Percentiles rank a stretch among this genome's conserved stretches.
Conservation (phyloP, 2,888 invertebrate genomes). For the Brachyptera risi region DNA sequence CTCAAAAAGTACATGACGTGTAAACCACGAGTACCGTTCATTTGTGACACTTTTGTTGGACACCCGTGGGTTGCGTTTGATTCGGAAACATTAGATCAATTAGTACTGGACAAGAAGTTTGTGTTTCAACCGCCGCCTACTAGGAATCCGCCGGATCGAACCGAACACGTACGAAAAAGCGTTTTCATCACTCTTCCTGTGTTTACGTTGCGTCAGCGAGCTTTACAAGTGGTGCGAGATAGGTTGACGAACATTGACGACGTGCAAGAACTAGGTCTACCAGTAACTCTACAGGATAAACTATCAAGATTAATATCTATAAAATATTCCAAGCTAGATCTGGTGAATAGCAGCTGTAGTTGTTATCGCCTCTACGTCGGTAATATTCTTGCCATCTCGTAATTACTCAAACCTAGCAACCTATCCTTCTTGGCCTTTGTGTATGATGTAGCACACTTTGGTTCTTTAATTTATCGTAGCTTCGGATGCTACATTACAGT, state of each 20-base stretch:
- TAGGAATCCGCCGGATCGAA: too few species aligned
- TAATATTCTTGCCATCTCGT: too few species aligned
- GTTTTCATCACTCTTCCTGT: not conserved
- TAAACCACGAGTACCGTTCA: not conserved
- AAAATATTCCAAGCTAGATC: too few species aligned
- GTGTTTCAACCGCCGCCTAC: not conserved
- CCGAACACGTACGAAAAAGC: not conserved
- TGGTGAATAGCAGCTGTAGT: too few species aligned
- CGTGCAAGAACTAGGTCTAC: not conserved
- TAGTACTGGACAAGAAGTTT: not conserved
- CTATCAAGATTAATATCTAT: too few species aligned
- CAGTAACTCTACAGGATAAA: not conserved
- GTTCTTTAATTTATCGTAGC: too few species aligned
- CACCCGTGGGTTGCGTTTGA: constrained; percentile 11
- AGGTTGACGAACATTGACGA: not conserved
- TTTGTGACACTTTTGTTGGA: not conserved
- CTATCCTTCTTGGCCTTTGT: too few species aligned
- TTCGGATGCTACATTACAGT: too few species aligned
- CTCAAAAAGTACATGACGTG: not conserved
- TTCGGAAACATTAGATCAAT: not conserved
- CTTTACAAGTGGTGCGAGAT: not conserved
- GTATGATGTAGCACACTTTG: too few species aligned
- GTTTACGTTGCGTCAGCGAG: not conserved
- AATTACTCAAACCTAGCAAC: too few species aligned
- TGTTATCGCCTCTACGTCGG: too few species aligned